Evolutionary conservation across 2,113 vertebrate species (phyloP), one percentile per base, ranked within the genome.

Genomic region (Periophthalmodon schlosseri): DNA sequence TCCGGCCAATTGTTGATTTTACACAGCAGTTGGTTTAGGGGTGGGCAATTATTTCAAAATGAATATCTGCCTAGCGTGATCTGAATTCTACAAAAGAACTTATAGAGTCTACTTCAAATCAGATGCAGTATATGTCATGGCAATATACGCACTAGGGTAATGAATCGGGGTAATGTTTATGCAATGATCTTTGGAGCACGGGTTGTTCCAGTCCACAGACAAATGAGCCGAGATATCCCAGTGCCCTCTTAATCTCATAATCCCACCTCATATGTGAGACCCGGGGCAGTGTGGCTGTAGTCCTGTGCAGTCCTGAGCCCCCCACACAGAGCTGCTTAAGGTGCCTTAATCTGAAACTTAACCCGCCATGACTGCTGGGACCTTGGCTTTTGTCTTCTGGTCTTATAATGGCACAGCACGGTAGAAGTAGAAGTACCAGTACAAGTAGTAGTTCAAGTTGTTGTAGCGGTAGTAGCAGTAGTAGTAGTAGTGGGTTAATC

Each of bases 191-290:
- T 9, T 50, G 20, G n/a, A 69, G 18, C 60, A 20, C 28, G 28
- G 57, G n/a, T 66, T 11, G 60, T 21, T 69, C 69, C 65, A 60
- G 54, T 69, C 69, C 52, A 69, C 68, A 83, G 56, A 71, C 57
- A 67, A 47, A 72, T 75, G 66, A 76, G 67, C 39, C 3, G 36
- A 57, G 50, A 56, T 49, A 68, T 24, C 44, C 47, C 66, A 72
- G 70, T 60, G 71, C 21, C 49, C 70, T 46, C 15, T 34, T 72
- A 79, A 75, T 13, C 33, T 57, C 33, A 76, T 69, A 83, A 78
- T 73, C 67, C 70, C 28, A 20, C 34, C 44, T 24, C 72, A 74
- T 76, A 78, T 28, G 61, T 46, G 56, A 69, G 39, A 75, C 47
- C 36, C 72, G n/a, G 78, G 65, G 49, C 79, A 79, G 39, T 49